Evolutionary conservation across 2,113 vertebrate genomes (phyloP).

Genomic region (Corydoras maculifer): DNA sequence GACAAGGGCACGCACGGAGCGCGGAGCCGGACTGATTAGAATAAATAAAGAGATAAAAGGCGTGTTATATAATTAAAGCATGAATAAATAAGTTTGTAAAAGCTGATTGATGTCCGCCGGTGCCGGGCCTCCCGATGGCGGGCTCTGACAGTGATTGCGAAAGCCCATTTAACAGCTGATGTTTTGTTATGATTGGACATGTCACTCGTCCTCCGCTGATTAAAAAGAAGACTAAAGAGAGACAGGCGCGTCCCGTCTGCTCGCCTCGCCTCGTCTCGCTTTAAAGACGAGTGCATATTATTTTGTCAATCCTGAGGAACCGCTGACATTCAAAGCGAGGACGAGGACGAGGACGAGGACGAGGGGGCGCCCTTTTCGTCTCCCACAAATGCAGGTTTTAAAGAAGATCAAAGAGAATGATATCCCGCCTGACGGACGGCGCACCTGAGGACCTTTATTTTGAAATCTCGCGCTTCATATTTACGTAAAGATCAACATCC

Average conservation of each 20-base stretch:
- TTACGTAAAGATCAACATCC: background rate
- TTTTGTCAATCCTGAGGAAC: constrained; percentile 89
- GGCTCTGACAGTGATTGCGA: constrained; percentile 84
- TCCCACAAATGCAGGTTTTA: constrained; percentile 14
- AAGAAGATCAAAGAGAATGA: constrained; percentile 20
- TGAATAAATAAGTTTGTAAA: constrained; percentile 65
- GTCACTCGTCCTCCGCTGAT: constrained; percentile 99
- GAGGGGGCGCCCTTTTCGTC: constrained; percentile 38
- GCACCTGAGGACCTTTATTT: constrained; percentile 16
- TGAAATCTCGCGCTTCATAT: background rate
- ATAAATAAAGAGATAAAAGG: constrained; percentile 64
- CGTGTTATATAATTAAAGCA: constrained; percentile 63
- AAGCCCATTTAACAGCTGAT: constrained; percentile 88
- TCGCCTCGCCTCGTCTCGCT: constrained; percentile 68
- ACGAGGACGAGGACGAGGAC: constrained; percentile 51
- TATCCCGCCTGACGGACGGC: constrained; percentile 14
- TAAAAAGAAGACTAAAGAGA: constrained; percentile 86
- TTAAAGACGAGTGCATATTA: constrained; percentile 94
- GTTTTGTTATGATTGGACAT: constrained; percentile 97
- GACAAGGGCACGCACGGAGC: constrained; percentile 49
- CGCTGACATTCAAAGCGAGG: constrained; percentile 65
- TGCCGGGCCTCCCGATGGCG: constrained; percentile 81
- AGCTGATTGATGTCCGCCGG: constrained; percentile 91
- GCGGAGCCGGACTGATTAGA: constrained; percentile 53
- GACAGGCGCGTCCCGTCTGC: constrained; percentile 71